Conservation (phyloP, 35 echinoderm and acorn worm genomes). For the Nesometra sesokonis region DNA sequence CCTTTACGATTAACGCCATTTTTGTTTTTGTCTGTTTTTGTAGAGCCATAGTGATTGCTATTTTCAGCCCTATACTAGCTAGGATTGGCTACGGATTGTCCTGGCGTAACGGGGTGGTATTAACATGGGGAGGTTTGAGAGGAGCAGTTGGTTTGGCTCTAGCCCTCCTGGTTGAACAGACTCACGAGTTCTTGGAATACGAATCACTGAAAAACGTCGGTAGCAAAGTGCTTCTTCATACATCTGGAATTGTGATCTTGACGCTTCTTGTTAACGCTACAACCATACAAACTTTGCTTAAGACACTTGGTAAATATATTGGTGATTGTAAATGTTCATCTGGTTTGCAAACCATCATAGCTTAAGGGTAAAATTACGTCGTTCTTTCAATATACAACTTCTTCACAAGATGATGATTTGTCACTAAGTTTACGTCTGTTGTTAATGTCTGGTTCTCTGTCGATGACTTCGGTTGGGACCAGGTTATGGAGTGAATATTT, state of each 20-base stretch:
- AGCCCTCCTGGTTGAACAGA: conserved; percentile 59
- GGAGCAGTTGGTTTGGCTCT: conserved; percentile 88
- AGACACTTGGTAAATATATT: conserved; percentile 40
- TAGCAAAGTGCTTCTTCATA: conserved; percentile 87
- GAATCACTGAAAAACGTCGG: conserved; percentile 37
- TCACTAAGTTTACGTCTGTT: too few relatives aligned
- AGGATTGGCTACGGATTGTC: conserved; percentile 81
- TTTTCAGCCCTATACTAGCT: conserved; percentile 82
- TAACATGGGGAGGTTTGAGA: conserved; percentile 91
- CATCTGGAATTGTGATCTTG: conserved; percentile 82
- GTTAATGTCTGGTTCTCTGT: too few relatives aligned
- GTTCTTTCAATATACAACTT: too few relatives aligned
- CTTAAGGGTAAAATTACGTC: too few relatives aligned
- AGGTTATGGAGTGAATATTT: too few relatives aligned
- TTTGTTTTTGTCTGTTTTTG: background rate
- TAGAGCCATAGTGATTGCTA: conserved; percentile 60
- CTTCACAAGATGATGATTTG: too few relatives aligned
- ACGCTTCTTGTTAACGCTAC: conserved; percentile 88
- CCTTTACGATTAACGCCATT: too few relatives aligned
- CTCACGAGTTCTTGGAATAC: conserved; percentile 10
- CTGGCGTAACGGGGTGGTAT: conserved; percentile 90
- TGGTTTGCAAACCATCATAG: too few relatives aligned
- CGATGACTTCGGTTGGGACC: too few relatives aligned
- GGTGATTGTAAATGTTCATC: too few relatives aligned
- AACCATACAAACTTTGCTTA: conserved; percentile 68